Conservation (phyloP, 2,888 invertebrate species). For the Gymnosoma rotundatum region DNA sequence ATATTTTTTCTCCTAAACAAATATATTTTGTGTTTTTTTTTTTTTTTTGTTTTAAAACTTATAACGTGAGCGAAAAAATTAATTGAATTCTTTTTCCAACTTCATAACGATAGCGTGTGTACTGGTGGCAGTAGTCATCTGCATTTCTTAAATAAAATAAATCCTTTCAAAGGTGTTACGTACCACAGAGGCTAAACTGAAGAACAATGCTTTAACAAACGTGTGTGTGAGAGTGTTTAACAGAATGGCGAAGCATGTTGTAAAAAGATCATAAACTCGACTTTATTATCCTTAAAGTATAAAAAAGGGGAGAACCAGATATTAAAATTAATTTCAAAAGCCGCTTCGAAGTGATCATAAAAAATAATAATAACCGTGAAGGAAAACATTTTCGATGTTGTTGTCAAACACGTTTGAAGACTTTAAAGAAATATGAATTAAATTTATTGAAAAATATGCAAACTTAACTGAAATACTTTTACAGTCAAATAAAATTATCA, state of each 20-base stretch:
- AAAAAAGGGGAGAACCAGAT: conserved; percentile 38
- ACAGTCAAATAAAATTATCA: neutral
- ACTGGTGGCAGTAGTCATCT: too few relatives aligned
- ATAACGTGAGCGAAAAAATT: too few relatives aligned
- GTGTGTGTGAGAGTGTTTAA: conserved; percentile 3
- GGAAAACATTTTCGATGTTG: conserved; percentile 71
- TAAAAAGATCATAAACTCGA: conserved; percentile 39
- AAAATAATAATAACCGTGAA: conserved; percentile 77
- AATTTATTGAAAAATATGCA: conserved; percentile 48
- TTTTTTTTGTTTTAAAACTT: too few relatives aligned
- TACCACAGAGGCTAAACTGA: neutral
- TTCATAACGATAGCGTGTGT: too few relatives aligned
- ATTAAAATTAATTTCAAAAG: conserved; percentile 58
- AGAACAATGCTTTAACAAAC: neutral
- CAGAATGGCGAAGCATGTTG: conserved; percentile 33
- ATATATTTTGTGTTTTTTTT: too few relatives aligned
- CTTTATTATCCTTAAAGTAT: conserved; percentile 48
- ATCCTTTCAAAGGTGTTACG: neutral
- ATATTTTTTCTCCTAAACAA: too few relatives aligned
- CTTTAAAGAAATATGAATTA: conserved; percentile 26
- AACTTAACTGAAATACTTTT: conserved; percentile 4
- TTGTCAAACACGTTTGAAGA: conserved; percentile 9
- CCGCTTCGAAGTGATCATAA: conserved; percentile 60
- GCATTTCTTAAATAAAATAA: neutral
- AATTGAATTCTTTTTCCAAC: too few relatives aligned